A percentile compares a stretch with the other conserved stretches of the same genome.
phyloP scores from a whole-genome alignment of 2,113 vertebrate genomes.

The Vidua chalybeata region DNA sequence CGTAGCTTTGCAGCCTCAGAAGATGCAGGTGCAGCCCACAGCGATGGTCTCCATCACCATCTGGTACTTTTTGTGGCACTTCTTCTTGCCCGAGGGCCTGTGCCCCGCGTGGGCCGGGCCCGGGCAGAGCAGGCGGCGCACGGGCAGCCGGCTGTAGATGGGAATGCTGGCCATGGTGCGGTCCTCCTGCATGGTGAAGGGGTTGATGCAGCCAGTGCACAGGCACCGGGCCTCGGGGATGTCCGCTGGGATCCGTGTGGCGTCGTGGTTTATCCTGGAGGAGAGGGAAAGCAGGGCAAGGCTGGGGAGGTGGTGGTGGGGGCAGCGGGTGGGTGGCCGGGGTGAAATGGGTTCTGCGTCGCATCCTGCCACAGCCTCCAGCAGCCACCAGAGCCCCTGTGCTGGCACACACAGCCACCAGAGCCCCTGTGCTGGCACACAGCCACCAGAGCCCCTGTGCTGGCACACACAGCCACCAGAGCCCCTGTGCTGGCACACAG shows the following conservation, averaged over 20 bases:
- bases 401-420: not conserved
- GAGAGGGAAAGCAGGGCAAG: not conserved
- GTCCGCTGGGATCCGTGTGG: conserved; percentile 76
- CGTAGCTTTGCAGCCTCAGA: conserved; percentile 63
- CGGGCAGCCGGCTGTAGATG: conserved; percentile 84
- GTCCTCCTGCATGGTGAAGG: conserved; percentile 87
- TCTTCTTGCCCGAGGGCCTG: conserved; percentile 11
- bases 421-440: no score
- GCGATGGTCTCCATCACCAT: conserved; percentile 85
- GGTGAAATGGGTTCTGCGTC: rapidly evolving
- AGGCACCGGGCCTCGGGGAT: conserved; percentile 83
- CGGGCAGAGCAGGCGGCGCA: conserved; percentile 78
- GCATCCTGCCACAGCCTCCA: rapidly evolving
- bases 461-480: not conserved
- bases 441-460: not conserved
- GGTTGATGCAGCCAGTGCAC: conserved; percentile 84
- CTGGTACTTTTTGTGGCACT: conserved; percentile 73
- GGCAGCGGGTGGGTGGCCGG: rapidly evolving
- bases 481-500: not conserved
- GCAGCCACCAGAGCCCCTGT: not conserved
- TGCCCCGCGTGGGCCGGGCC: not conserved
- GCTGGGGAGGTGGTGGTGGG: not conserved
- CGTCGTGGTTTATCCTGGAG: conserved; percentile 83
- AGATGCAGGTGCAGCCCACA: conserved; percentile 87
- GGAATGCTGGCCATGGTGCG: conserved; percentile 85